phyloP scores from a whole-genome alignment of 2,797 vertebrate genomes.

The Macrochelys suwanniensis region DNA sequence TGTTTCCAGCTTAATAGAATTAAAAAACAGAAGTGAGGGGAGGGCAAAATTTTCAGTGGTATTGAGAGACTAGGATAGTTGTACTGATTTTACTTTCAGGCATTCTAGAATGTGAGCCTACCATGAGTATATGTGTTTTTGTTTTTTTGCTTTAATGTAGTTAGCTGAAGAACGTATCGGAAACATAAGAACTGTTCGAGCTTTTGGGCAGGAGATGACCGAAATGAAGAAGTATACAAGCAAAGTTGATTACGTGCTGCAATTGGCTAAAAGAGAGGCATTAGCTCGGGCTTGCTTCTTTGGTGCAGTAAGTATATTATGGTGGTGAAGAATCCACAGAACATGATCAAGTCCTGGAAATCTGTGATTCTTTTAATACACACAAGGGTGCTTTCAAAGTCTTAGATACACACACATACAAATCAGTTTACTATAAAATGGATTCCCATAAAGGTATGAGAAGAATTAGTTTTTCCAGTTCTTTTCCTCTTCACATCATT shows the following conservation, averaged over 20 bases:
- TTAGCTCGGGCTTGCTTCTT: slow-evolving; percentile 91
- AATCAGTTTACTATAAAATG: not conserved
- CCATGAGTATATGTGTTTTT: not conserved
- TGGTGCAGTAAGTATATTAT: slow-evolving; percentile 88
- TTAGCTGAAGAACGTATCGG: slow-evolving; percentile 96
- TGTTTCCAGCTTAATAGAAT: slow-evolving; percentile 21
- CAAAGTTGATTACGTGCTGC: slow-evolving; percentile 87
- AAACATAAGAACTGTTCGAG: slow-evolving; percentile 94
- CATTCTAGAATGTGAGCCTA: not conserved
- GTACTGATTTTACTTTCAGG: not conserved
- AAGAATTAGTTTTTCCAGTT: not conserved
- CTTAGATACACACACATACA: not conserved
- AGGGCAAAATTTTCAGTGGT: slow-evolving; percentile 6
- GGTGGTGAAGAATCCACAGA: slow-evolving; percentile 15
- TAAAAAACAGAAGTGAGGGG: not conserved
- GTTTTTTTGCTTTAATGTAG: slow-evolving; percentile 76
- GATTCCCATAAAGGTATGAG: not conserved
- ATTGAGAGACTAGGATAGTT: not conserved
- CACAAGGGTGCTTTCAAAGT: not conserved
- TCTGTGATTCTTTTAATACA: not conserved
- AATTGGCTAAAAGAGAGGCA: slow-evolving; percentile 91
- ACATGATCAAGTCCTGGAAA: not conserved
- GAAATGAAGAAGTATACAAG: slow-evolving; percentile 88
- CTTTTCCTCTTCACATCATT: not conserved
- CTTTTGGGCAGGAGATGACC: slow-evolving; percentile 93